Percentiles rank a stretch among this genome's conserved stretches.
phyloP scores from a whole-genome alignment of 2,888 invertebrate species.

The Epistrophella euchroma region DNA sequence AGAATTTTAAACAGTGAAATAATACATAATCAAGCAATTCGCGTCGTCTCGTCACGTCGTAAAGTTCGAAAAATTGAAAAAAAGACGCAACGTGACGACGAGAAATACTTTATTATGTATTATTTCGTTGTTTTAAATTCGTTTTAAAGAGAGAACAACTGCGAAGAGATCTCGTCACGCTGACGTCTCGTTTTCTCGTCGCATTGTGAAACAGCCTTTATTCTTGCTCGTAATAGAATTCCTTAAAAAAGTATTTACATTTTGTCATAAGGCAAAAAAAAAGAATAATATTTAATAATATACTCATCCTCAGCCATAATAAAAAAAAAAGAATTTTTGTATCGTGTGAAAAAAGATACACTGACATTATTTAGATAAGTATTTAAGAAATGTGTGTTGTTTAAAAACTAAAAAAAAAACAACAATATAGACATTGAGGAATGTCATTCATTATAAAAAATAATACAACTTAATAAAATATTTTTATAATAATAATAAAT shows the following conservation, averaged over 20 bases:
- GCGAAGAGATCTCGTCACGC: too few relatives aligned
- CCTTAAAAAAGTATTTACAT: background rate
- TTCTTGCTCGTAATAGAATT: background rate
- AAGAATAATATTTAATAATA: conserved; percentile 7
- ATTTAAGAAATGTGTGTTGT: conserved; percentile 57
- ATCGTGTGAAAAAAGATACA: conserved; percentile 28
- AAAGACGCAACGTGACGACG: too few relatives aligned
- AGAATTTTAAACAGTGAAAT: too few relatives aligned
- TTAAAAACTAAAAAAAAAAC: conserved; percentile 41
- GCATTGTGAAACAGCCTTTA: too few relatives aligned
- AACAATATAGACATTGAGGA: conserved; percentile 47
- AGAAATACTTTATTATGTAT: too few relatives aligned
- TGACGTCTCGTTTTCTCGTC: too few relatives aligned
- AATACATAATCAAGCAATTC: too few relatives aligned
- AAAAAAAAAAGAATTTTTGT: conserved; percentile 8
- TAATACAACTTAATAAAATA: background rate
- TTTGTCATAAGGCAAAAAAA: background rate
- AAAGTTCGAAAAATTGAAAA: too few relatives aligned
- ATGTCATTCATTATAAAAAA: conserved; percentile 34
- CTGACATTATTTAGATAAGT: conserved; percentile 37
- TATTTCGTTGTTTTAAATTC: too few relatives aligned
- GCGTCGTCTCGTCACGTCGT: too few relatives aligned
- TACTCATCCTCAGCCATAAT: background rate
- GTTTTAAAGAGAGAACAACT: too few relatives aligned
- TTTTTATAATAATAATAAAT: conserved; percentile 18